Conservation (phyloP, 2,797 vertebrate species). For the Pteronotus mesoamericanus region DNA sequence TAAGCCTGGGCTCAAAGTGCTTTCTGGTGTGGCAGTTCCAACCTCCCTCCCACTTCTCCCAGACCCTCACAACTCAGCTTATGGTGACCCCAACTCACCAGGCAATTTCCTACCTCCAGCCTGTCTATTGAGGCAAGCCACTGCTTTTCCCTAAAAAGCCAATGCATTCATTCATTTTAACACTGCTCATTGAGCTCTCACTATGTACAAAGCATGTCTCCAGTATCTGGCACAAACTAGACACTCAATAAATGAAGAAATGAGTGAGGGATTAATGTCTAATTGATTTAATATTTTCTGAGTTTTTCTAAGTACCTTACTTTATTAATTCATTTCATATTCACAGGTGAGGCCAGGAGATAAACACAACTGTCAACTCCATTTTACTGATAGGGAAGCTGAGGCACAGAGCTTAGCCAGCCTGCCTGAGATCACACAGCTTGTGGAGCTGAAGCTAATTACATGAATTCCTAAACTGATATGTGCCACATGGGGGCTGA, state of each 20-base stretch:
- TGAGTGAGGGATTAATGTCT: not conserved
- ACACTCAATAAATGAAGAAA: not conserved
- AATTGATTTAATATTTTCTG: conserved; percentile 2
- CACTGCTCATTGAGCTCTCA: not conserved
- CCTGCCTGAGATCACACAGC: not conserved
- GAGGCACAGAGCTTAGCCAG: not conserved
- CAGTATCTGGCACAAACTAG: not conserved
- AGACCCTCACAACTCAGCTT: not conserved
- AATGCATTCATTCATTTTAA: not conserved
- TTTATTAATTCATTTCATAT: not conserved
- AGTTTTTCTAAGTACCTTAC: not conserved
- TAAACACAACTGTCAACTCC: not conserved
- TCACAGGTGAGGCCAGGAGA: not conserved
- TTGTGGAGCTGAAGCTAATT: not conserved
- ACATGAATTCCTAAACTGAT: not conserved
- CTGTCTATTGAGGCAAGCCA: not conserved
- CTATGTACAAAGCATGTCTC: not conserved
- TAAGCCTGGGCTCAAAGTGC: not conserved
- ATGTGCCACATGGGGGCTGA: not conserved
- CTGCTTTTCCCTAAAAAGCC: not conserved
- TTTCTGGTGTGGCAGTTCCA: not conserved
- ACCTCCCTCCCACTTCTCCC: not conserved
- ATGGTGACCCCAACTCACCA: not conserved
- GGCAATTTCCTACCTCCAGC: not conserved
- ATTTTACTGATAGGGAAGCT: not conserved